Evolutionary conservation across 2,888 invertebrate genomes (phyloP).

Genomic region (Rugalucina vietnamica): DNA sequence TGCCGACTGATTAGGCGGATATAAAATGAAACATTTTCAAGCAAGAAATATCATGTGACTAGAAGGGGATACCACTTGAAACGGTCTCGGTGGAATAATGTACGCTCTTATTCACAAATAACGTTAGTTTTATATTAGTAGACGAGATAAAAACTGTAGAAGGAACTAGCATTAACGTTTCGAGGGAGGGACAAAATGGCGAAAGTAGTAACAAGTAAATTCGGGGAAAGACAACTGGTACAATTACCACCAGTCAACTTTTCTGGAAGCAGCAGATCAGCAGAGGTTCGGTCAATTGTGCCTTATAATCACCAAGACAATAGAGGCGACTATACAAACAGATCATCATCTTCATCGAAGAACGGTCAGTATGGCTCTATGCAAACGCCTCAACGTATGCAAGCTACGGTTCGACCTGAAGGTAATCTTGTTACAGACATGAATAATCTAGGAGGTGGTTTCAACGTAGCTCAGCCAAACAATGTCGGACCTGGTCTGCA

Average conservation of each 20-base stretch:
- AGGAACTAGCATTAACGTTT: too few species aligned
- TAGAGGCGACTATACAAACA: too few species aligned
- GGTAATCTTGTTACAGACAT: not conserved
- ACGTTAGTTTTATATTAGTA: too few species aligned
- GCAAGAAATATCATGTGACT: too few species aligned
- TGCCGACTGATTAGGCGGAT: too few species aligned
- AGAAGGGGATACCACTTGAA: too few species aligned
- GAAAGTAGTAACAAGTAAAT: slow-evolving; percentile 53
- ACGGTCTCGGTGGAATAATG: too few species aligned
- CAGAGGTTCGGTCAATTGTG: not conserved
- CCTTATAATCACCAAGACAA: not conserved
- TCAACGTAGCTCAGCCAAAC: not conserved
- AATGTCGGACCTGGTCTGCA: not conserved
- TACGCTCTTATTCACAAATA: too few species aligned
- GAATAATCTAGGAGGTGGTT: not conserved
- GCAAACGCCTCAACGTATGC: too few species aligned
- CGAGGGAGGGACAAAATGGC: slow-evolving; percentile 49
- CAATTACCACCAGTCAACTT: slow-evolving; percentile 52
- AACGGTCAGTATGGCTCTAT: too few species aligned
- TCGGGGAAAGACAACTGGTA: slow-evolving; percentile 51
- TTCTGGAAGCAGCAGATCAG: not conserved
- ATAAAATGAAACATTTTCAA: too few species aligned
- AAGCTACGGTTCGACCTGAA: not conserved
- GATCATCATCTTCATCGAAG: not conserved
- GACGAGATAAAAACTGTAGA: too few species aligned